Base-by-base conservation (phyloP, 2,888 invertebrate species). In the Germaria angustata region DNA sequence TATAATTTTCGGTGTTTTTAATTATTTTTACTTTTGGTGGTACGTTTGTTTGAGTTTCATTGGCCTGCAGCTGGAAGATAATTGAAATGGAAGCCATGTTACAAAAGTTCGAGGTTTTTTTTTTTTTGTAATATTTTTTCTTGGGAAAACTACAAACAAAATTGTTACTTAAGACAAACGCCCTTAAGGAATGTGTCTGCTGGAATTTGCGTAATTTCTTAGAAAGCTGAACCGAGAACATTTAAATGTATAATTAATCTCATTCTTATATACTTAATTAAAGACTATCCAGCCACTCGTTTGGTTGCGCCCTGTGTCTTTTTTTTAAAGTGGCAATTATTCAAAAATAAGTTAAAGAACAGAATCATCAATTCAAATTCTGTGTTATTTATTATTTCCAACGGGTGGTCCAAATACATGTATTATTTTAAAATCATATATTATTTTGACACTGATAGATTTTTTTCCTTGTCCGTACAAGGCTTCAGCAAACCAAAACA, bases 21-120 rank as follows among this genome's bases (percentile, higher is more conserved):
- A 15, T 22, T 51, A 20, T 32, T 15, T 20, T 65, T 28, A 11
- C 17, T 49, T 20, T 3, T 65, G 20, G n/a, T 20, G 5, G 11
- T 28, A 39, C 9, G 7, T 17, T 24, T 68, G 41, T 32, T 34
- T 9, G 34, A 49, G 39, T 13, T 55, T 46, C 24, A 36, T 34
- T 46, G 55, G 65, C 65, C 75, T 65, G 13, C 32, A 57, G 65
- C 65, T 65, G 65, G 22, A 63, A 63, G 44, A 73, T 73, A 75
- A 57, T 65, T 65, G 32, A 73, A 51, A 41, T 51, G 44, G 71
- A 59, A 61, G 46, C 44, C 49, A 15, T 61, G 5, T 36, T 22
- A 15, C 15, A 63, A 41, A 34, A 63, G 28, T 34, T 57, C 44
- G 32, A 34, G 17, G 20, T 34, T 39, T 41, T 39, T 11, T 53